Conservation (phyloP, 2,888 invertebrate genomes). For the Anthophora plumipes region DNA sequence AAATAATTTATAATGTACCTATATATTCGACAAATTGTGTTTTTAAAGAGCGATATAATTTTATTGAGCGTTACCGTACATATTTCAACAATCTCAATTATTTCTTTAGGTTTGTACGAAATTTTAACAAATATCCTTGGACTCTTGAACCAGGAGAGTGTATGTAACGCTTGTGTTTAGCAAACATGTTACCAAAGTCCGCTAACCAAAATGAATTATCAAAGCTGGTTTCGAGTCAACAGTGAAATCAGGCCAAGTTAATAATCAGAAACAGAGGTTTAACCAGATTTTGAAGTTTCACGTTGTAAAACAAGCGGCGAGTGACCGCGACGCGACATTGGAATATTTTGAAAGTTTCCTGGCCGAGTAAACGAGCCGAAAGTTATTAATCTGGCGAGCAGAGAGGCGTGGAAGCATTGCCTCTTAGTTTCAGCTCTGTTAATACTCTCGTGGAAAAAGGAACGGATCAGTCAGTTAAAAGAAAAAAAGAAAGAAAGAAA, state of each 20-base stretch:
- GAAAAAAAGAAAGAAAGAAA: too few species aligned
- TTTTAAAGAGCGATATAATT: too few species aligned
- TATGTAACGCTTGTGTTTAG: too few species aligned
- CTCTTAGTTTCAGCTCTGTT: slow-evolving; percentile 64
- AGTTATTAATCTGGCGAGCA: slow-evolving; percentile 68
- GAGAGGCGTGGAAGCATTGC: slow-evolving; percentile 54
- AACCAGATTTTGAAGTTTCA: neutral
- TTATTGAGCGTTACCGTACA: too few species aligned
- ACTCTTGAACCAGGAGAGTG: too few species aligned
- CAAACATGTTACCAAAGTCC: too few species aligned
- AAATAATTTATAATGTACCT: too few species aligned
- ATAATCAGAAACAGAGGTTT: neutral
- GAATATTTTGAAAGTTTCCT: slow-evolving; percentile 52
- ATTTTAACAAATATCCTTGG: too few species aligned
- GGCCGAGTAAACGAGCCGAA: slow-evolving; percentile 53
- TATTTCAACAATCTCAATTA: too few species aligned
- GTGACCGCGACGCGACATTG: neutral
- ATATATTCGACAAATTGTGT: too few species aligned
- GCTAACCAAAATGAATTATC: too few species aligned
- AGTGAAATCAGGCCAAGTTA: neutral
- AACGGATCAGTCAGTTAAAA: slow-evolving; percentile 19
- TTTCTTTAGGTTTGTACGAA: too few species aligned
- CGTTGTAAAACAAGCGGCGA: neutral
- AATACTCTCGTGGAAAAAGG: slow-evolving; percentile 47
- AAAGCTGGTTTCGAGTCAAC: neutral